Conservation (phyloP, 2,797 vertebrate genomes). For the Myripristis murdjan region DNA sequence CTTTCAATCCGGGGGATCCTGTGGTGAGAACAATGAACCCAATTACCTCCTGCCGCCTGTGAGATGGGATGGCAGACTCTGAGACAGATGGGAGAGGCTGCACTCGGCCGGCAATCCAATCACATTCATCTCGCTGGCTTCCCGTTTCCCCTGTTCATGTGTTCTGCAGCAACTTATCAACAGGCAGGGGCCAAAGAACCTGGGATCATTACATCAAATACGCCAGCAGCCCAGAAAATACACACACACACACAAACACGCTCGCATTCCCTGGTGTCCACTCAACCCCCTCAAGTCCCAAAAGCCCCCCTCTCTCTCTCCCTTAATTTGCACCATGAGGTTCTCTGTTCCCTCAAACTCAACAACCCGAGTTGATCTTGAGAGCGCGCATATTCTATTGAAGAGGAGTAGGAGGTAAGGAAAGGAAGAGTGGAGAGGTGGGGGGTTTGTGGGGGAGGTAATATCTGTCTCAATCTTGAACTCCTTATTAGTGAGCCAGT, state of each 20-base stretch:
- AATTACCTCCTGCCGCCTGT: slow-evolving; percentile 90
- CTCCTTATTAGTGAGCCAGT: slow-evolving; percentile 66
- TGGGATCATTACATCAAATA: slow-evolving; percentile 81
- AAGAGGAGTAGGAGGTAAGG: slow-evolving; percentile 46
- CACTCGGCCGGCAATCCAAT: slow-evolving; percentile 89
- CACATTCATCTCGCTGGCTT: slow-evolving; percentile 88
- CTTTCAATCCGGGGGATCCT: slow-evolving; percentile 90
- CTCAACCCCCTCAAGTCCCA: slow-evolving; percentile 29
- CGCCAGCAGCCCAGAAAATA: slow-evolving; percentile 59
- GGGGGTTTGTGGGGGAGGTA: slow-evolving; percentile 41
- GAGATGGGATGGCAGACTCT: slow-evolving; percentile 90
- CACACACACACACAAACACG: slow-evolving; percentile 40
- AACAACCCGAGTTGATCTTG: slow-evolving; percentile 44
- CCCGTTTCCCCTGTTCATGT: slow-evolving; percentile 78
- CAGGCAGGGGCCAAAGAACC: slow-evolving; percentile 82
- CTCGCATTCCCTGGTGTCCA: slow-evolving; percentile 58
- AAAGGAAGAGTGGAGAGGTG: neutral
- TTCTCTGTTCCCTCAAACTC: slow-evolving; percentile 53
- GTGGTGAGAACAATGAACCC: slow-evolving; percentile 92
- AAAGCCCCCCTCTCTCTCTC: neutral
- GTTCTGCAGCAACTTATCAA: slow-evolving; percentile 87
- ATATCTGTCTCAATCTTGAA: slow-evolving; percentile 70
- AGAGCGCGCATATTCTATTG: slow-evolving; percentile 57
- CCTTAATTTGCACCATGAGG: slow-evolving; percentile 45
- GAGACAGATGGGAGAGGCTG: slow-evolving; percentile 90